Base-by-base conservation (phyloP, 2,888 invertebrate species). In the Lamellibrachia satsuma region DNA sequence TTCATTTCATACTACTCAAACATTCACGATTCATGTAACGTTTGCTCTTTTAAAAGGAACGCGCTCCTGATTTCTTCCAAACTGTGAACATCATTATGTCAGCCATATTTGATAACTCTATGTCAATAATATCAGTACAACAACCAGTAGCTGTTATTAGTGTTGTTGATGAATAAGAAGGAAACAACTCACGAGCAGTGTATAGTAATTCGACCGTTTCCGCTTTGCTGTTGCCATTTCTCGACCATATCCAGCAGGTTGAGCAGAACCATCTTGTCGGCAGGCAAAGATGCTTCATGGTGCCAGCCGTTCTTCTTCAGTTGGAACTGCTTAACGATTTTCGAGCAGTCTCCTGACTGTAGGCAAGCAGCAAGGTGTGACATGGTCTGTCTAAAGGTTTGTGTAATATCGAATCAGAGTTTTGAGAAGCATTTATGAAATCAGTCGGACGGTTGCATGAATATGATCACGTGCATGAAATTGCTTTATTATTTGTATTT, bases 211-310 rank as follows among this genome's bases (percentile, higher is more conserved):
- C n/a, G 75, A 6, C 75, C 75, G 75, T 75, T n/a, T 75, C 75
- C 75, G 75, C 22, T 75, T n/a, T 75, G 75, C n/a, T 75, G 75
- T n/a, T 75, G 75, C 75, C 75, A 75, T 22, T 75, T 75, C 75
- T 75, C 75, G n/a, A 75, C 75, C 22, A n/a, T n/a, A n/a, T 75
- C 75, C 75, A 75, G n/a, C 75, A 75, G n/a, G 75, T 75, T 22
- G 22, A 75, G 22, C 15, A 75, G 75, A n/a, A 75, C 75, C 15
- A n/a, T 75, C 75, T 15, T 22, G 75, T 75, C n/a, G 22, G 22
- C n/a, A n/a, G 75, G 75, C 75, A 75, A 6, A 3, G 75, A n/a
- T n/a, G 75, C 6, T 6, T 75, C 75, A n/a, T n/a, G 75, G 7
- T n/a, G 15, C 75, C 75, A 75, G 22, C 22, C 15, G 75, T 75